phyloP scores from a whole-genome alignment of 2,113 vertebrate species.

The Cyphomyrus plagiostoma region DNA sequence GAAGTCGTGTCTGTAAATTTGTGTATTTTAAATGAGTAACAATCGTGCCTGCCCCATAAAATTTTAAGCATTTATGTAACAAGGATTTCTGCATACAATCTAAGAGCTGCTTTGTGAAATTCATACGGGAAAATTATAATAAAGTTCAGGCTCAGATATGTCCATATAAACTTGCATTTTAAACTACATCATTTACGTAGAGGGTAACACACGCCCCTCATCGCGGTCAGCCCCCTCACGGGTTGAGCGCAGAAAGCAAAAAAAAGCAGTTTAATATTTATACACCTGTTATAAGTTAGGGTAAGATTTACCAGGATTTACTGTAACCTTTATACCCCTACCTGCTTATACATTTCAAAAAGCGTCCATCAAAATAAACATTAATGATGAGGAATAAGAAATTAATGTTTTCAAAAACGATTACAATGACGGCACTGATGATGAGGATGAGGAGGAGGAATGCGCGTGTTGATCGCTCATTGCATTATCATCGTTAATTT shows the following conservation, averaged over 20 bases:
- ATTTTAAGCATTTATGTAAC: not conserved
- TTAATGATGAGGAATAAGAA: not conserved
- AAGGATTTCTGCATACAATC: not conserved
- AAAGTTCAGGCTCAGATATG: not conserved
- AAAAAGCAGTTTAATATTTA: not conserved
- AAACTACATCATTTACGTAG: not conserved
- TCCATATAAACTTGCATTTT: not conserved
- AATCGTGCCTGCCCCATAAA: not conserved
- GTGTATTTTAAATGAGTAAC: not conserved
- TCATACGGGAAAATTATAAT: not conserved
- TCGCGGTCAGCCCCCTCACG: not conserved
- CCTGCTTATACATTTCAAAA: not conserved
- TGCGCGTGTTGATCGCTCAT: not conserved
- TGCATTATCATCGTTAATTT: not conserved
- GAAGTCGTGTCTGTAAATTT: not conserved
- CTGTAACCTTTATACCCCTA: not conserved
- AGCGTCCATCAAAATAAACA: not conserved
- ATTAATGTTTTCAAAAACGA: not conserved
- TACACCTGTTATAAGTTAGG: not conserved
- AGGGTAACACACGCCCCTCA: not conserved
- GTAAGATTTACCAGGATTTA: not conserved
- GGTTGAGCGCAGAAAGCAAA: not conserved
- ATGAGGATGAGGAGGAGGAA: not conserved
- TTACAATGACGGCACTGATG: not conserved
- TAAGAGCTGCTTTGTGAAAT: not conserved